These are phyloP conservation scores for Drosophila carrolli DNA, from an alignment of 1,140 invertebrate genomes.

Conservation along the genomic window DNA sequence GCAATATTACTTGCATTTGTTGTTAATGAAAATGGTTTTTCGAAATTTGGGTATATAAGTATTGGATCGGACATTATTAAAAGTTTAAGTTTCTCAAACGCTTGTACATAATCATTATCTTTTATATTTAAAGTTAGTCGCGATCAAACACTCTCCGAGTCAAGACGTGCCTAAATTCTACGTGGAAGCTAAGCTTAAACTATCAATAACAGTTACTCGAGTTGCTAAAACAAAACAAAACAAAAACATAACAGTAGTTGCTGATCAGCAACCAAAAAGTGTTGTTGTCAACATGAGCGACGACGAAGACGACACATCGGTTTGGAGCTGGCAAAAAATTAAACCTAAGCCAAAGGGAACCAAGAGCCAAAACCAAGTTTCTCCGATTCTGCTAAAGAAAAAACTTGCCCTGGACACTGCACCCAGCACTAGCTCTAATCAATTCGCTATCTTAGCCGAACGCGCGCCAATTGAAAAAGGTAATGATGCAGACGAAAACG, in stretches of 20 bases:
- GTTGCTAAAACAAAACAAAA: constrained; percentile 7
- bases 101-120: no score
- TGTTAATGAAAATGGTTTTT: no score
- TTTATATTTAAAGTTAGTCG: no score
- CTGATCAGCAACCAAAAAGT: constrained; percentile 23
- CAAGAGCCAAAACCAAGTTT: constrained; percentile 20
- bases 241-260: constrained; percentile 2
- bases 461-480: constrained; percentile 1
- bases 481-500: constrained; percentile 1
- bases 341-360: constrained; percentile 12
- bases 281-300: constrained; percentile 21
- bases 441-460: constrained; percentile 8
- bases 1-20: no score
- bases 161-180: no score
- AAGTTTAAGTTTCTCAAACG: no score
- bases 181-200: background rate
- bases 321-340: no score
- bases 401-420: background rate
- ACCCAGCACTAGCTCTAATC: constrained; percentile 20
- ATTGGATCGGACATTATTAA: no score
- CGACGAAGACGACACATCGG: constrained; percentile 15
- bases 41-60: no score
- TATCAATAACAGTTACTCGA: background rate
- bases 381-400: constrained; percentile 13
- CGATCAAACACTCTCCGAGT: no score